Base-by-base conservation (phyloP, 2,888 invertebrate species). In the Hypomecis punctinalis region DNA sequence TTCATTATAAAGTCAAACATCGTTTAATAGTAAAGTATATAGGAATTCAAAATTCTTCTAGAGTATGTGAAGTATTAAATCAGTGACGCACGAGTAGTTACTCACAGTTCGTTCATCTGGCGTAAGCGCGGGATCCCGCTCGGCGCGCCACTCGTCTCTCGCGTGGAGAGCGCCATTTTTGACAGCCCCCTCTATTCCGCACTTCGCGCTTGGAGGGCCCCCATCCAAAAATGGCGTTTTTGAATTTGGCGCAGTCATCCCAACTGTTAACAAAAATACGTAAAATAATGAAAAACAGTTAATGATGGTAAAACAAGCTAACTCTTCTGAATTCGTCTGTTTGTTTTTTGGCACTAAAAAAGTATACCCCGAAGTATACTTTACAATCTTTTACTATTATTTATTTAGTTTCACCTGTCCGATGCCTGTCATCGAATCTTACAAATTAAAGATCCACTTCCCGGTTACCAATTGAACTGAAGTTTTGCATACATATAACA, bases 141-240 rank as follows among this genome's bases (percentile, higher is more conserved):
- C 85, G 62, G 73, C 56, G 54, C 73, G 69, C 89, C 90, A 90
- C 81, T 90, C 90, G 55, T 84, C 86, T 59, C 71, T 75, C 33
- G 75, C 72, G 59, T 78, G 75, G 37, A 85, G 80, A n/a, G 83
- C 69, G 61, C 88, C 90, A 81, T 91, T 91, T 83, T 85, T 87
- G 75, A 84, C 81, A 73, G 78, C 75, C 51, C 77, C 77, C 69
- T 85, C 90, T 66, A 77, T 74, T 67, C 78, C 80, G 67, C 84
- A 79, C 75, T 86, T 89, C 71, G 77, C 73, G 63, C 69, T 83
- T 68, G 76, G 80, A 76, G 88, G 81, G 60, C 76, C 83, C 61
- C 87, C 88, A 67, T 91, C 91, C 89, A 78, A 67, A 80, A 68
- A 65, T 40, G 54, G 35, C 54, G 46, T 58, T 61, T 66, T 53